Base-by-base conservation (phyloP, 2,113 vertebrate species). In the Pipa parva region DNA sequence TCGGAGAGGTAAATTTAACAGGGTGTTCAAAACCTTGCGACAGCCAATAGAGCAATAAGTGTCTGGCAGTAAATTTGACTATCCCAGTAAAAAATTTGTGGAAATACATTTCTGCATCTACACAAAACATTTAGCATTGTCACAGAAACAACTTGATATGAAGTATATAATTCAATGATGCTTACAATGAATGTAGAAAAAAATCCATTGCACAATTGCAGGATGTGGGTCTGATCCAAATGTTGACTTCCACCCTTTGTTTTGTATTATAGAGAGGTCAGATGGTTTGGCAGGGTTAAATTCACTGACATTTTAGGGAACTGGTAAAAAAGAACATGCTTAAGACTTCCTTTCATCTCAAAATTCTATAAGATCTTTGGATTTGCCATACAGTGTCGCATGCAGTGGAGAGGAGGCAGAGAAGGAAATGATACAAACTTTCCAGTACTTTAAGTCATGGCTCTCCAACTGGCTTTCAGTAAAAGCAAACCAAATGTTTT, bases 141-240 rank as follows among this genome's bases (percentile, higher is more conserved):
- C 51, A 66, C 58, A 54, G 52, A 45, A 66, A 66, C 63, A 20
- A 27, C 5, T 28, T n/a, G 13, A 12, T 57, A 17, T 31, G 29
- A 57, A 55, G 63, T 57, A 48, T n/a, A 57, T 57, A 29, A 56
- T 48, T 33, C 42, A 57, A 37, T 18, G 15, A 66, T 57, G 52
- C 24, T 66, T 46, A 46, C 2, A 28, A 10, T 56, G 26, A 59
- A 50, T 27, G 17, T 6, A 65, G 48, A 59, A 52, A 37, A 59
- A 25, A 36, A 18, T 27, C 4, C 17, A 17, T 46, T 31, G 36
- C 46, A 59, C 29, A 59, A 59, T 51, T 33, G 25, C 20, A 63
- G 46, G 46, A 51, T 51, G 26, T 51, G 12, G 18, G 21, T 50
- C 39, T 59, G 18, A 51, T 59, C 46, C 46, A 68, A 27, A 59